A percentile compares a stretch with the other conserved stretches of the same genome.
These are phyloP conservation scores for Xiphophorus hellerii DNA, from an alignment of 2,113 vertebrate species.

Conservation along the genomic window DNA sequence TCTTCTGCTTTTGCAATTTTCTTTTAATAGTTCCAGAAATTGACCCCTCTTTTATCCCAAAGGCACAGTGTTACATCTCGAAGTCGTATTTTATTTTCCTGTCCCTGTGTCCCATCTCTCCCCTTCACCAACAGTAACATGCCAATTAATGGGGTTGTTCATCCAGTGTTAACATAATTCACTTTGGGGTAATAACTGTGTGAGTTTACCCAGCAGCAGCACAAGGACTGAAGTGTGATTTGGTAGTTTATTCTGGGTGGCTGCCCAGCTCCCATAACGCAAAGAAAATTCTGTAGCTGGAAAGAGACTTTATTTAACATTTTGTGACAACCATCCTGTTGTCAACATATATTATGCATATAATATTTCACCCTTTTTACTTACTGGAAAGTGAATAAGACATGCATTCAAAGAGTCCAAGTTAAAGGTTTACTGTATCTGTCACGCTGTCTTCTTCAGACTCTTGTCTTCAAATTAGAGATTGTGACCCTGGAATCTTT, in stretches of 20 bases:
- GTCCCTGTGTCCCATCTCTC: conserved; percentile 11
- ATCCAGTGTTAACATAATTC: conserved; percentile 75
- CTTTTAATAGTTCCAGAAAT: conserved; percentile 69
- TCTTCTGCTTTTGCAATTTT: conserved; percentile 64
- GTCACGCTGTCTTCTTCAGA: background rate
- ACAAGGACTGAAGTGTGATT: conserved; percentile 74
- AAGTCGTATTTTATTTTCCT: conserved; percentile 63
- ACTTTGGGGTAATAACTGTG: conserved; percentile 76
- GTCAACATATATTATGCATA: conserved; percentile 11
- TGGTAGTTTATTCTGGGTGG: conserved; percentile 81
- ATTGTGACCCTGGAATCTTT: background rate
- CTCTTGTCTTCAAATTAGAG: background rate
- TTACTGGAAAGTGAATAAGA: background rate
- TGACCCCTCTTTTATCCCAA: conserved; percentile 74
- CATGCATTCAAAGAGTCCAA: background rate
- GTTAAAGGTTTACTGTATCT: background rate
- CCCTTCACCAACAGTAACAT: conserved; percentile 66
- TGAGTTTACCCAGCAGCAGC: conserved; percentile 59
- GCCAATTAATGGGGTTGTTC: conserved; percentile 73
- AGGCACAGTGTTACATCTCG: conserved; percentile 71
- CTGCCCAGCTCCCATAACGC: conserved; percentile 70
- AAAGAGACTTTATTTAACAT: conserved; percentile 19
- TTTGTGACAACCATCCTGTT: conserved; percentile 1
- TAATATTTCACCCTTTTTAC: background rate
- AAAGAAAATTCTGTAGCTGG: conserved; percentile 67